Conservation (phyloP, 2,113 vertebrate species). For the Tiliqua scincoides region DNA sequence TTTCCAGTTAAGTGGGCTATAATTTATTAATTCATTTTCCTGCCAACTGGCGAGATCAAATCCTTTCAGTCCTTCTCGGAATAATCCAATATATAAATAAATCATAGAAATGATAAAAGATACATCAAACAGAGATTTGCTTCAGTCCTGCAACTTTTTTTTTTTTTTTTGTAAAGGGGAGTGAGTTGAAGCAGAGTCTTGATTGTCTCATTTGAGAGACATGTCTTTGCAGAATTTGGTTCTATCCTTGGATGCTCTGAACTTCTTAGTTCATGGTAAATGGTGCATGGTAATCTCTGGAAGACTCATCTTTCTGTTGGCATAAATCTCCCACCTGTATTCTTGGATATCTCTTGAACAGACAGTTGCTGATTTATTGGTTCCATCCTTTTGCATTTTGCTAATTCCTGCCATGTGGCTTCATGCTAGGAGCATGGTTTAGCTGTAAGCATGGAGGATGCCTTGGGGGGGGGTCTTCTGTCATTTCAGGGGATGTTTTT, state of each 20-base stretch:
- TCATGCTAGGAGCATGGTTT: not conserved
- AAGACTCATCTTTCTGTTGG: not conserved
- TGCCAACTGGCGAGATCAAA: constrained; percentile 31
- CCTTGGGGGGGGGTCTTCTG: not conserved
- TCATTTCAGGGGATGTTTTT: not conserved
- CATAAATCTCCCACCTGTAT: not conserved
- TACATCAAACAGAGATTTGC: constrained; percentile 18
- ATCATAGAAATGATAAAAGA: constrained; percentile 21
- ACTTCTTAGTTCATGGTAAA: not conserved
- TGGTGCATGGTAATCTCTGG: not conserved
- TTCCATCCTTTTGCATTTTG: not conserved
- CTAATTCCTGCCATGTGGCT: not conserved
- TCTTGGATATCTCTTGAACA: not conserved
- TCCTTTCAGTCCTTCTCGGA: constrained; percentile 13
- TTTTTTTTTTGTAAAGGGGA: not conserved
- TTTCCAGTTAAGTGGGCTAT: constrained; percentile 3
- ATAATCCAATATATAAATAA: constrained; percentile 30
- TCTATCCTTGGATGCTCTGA: not conserved
- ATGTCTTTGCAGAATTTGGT: not conserved
- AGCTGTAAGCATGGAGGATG: not conserved
- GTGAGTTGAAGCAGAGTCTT: not conserved
- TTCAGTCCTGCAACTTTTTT: not conserved
- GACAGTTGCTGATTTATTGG: not conserved
- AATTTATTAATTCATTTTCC: constrained; percentile 37
- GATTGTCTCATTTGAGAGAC: not conserved